phyloP scores from a whole-genome alignment of 2,888 invertebrate species.

The Nineta flava region DNA sequence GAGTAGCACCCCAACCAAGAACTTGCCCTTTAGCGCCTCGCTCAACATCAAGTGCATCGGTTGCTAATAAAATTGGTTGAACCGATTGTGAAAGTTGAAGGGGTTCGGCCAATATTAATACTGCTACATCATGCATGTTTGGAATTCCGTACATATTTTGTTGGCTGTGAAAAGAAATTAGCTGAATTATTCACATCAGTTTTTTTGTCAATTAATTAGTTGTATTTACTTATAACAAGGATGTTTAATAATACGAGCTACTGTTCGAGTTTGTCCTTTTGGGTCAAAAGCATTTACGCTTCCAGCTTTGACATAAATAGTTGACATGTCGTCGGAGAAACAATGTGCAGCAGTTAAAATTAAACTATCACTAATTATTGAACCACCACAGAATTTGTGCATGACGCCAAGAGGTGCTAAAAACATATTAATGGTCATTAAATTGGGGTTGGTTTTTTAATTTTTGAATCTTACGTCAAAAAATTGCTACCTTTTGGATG shows the following conservation, averaged over 20 bases:
- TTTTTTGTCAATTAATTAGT: no score
- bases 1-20: not conserved
- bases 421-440: no score
- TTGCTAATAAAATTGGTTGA: not conserved
- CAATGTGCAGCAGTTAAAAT: not conserved
- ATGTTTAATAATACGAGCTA: not conserved
- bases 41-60: not conserved
- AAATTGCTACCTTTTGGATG: no score
- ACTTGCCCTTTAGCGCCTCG: not conserved
- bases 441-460: no score
- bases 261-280: not conserved
- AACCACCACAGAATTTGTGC: not conserved
- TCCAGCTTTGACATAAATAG: not conserved
- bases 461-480: no score
- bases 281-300: not conserved
- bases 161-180: no score
- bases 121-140: not conserved
- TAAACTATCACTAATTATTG: not conserved
- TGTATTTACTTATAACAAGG: not conserved
- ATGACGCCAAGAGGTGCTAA: no score
- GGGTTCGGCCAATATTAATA: not conserved
- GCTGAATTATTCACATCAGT: no score
- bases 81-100: not conserved
- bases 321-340: not conserved
- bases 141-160: no score